phyloP scores from a whole-genome alignment of 2,113 vertebrate species.

The Cebidichthys violaceus region DNA sequence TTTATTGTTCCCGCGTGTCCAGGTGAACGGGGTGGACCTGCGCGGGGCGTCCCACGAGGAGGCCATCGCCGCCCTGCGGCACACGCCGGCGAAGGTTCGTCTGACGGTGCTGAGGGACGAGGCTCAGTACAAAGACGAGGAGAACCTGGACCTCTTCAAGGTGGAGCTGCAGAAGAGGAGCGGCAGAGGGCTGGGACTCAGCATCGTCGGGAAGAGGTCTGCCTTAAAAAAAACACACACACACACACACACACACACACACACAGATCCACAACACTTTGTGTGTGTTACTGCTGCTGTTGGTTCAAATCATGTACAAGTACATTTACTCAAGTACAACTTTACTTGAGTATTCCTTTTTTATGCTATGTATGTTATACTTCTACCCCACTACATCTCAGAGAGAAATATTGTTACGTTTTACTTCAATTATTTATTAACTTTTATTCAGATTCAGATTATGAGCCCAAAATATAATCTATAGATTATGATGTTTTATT shows the following conservation, averaged over 20 bases:
- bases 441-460: background rate
- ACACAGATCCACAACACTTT: background rate
- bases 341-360: background rate
- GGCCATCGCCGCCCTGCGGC: constrained; percentile 91
- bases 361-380: background rate
- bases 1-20: background rate
- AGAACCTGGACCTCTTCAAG: constrained; percentile 90
- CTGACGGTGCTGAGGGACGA: constrained; percentile 92
- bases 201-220: constrained; percentile 96
- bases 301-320: background rate
- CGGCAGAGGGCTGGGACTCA: constrained; percentile 93
- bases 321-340: background rate
- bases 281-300: background rate
- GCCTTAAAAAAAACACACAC: background rate
- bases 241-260: background rate
- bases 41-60: constrained; percentile 91
- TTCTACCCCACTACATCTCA: background rate
- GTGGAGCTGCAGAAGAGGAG: constrained; percentile 93
- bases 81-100: constrained; percentile 90
- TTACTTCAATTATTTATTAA: background rate
- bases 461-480: background rate
- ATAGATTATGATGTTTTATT: background rate
- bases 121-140: constrained; percentile 89
- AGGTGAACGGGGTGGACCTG: constrained; percentile 95
- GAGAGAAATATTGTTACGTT: background rate